Conservation (phyloP, 2,888 invertebrate species). For the Ophion slaviceki region DNA sequence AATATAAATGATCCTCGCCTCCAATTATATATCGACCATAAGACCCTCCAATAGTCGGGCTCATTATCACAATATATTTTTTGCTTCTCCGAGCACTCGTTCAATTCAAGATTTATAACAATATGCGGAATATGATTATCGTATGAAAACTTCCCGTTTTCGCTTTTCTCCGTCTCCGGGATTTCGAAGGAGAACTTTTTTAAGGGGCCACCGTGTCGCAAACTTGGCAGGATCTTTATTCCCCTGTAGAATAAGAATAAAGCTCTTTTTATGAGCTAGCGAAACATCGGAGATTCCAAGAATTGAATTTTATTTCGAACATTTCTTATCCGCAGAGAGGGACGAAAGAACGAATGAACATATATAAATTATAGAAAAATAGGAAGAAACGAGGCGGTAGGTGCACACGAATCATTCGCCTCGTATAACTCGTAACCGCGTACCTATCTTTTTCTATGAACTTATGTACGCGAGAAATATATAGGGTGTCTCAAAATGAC, state of each 20-base stretch:
- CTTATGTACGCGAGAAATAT: too few relatives aligned
- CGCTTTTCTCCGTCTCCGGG: background rate
- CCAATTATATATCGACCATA: too few relatives aligned
- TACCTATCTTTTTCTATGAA: too few relatives aligned
- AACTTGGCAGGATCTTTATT: background rate
- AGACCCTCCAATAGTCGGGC: too few relatives aligned
- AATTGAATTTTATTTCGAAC: background rate
- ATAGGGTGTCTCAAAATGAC: too few relatives aligned
- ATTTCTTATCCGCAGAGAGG: background rate
- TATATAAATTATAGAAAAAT: constrained; percentile 2
- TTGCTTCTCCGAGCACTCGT: too few relatives aligned
- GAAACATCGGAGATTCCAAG: background rate
- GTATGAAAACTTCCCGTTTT: background rate
- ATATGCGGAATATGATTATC: background rate
- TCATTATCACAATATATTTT: too few relatives aligned
- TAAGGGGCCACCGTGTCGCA: background rate
- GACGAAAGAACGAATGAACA: background rate
- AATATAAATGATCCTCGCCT: too few relatives aligned
- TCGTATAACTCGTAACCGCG: background rate
- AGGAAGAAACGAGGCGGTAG: background rate
- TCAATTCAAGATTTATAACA: background rate
- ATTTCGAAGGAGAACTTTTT: background rate
- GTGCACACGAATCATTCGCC: background rate
- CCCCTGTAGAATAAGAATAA: background rate
- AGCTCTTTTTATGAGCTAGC: background rate